These are phyloP conservation scores for Hydrophis major DNA, from an alignment of 2,797 vertebrate species.

Conservation along the genomic window DNA sequence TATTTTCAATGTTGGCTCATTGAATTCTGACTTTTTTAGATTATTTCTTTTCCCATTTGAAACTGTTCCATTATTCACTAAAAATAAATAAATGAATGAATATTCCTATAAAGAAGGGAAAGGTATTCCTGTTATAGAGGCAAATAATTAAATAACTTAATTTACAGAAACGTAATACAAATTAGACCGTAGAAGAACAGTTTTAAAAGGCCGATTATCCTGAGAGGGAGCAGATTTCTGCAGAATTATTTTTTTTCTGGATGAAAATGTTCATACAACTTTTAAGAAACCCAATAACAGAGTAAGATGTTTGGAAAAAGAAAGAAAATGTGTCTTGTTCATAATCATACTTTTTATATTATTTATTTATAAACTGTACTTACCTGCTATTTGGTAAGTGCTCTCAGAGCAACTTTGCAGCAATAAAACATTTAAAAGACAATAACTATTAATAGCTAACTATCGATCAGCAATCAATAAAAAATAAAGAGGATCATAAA, in stretches of 20 bases:
- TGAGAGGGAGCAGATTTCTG: not conserved
- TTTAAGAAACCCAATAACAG: not conserved
- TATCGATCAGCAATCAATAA: not conserved
- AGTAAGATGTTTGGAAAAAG: not conserved
- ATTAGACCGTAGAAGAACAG: not conserved
- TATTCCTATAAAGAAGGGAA: not conserved
- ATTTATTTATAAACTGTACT: not conserved
- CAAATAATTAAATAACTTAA: not conserved
- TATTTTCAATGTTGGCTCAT: not conserved
- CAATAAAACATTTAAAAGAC: conserved; percentile 3
- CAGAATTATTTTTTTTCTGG: not conserved
- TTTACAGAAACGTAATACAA: not conserved
- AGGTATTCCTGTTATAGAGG: rapidly evolving
- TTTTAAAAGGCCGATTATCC: not conserved
- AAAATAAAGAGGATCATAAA: not conserved
- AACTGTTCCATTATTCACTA: not conserved
- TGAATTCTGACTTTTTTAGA: not conserved
- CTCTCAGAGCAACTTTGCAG: conserved; percentile 1
- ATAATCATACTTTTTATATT: not conserved
- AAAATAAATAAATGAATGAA: not conserved
- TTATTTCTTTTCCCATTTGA: not conserved
- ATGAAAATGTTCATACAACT: not conserved
- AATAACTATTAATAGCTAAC: not conserved
- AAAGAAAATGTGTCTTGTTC: not conserved
- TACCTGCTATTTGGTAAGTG: not conserved